Evolutionary conservation across 2,113 vertebrate genomes (phyloP).

Genomic region (Halichoeres trimaculatus): DNA sequence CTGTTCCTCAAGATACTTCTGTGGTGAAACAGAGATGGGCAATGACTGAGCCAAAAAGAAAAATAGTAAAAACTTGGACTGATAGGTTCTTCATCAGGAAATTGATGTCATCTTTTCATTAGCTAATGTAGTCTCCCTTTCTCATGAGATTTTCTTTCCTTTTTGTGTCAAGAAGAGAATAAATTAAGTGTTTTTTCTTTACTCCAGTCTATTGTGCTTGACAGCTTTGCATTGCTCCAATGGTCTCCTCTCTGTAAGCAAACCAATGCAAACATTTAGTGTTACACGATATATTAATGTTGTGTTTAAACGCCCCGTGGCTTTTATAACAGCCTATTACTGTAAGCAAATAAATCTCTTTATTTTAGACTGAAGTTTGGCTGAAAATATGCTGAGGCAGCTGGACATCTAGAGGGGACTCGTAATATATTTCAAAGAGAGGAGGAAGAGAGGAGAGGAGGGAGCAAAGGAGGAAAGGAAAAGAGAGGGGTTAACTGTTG

Average conservation of each 20-base stretch:
- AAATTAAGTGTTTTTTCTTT: no score
- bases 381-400: slow-evolving; percentile 18
- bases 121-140: no score
- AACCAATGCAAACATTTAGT: slow-evolving; percentile 1
- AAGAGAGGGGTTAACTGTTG: slow-evolving; percentile 1
- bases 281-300: neutral
- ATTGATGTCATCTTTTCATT: no score
- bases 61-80: no score
- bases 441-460: neutral
- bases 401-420: slow-evolving; percentile 10
- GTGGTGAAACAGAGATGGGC: no score
- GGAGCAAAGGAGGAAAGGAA: neutral
- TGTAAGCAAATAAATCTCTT: slow-evolving; percentile 1
- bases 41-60: no score
- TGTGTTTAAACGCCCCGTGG: neutral
- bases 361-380: neutral
- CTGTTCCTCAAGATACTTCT: no score
- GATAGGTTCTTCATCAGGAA: no score
- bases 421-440: neutral
- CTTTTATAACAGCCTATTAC: slow-evolving; percentile 3
- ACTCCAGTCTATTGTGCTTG: neutral
- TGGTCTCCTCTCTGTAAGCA: neutral
- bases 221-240: neutral
- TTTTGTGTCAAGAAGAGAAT: no score
- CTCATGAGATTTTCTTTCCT: no score